phyloP scores from a whole-genome alignment of 2,113 vertebrate species.

The Ovis canadensis region DNA sequence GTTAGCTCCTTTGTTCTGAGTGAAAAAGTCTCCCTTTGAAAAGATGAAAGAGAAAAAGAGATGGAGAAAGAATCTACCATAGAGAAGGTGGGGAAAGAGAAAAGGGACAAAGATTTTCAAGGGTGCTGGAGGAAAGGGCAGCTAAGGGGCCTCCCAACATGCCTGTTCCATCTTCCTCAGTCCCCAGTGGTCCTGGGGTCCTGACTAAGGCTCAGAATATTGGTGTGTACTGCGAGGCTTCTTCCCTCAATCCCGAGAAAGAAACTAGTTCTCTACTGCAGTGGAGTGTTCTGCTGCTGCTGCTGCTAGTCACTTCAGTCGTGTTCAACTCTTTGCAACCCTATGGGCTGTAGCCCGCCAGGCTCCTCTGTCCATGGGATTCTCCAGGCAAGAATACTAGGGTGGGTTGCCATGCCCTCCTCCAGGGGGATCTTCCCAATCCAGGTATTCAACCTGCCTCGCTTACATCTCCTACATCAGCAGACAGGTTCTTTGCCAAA shows the following conservation, averaged over 20 bases:
- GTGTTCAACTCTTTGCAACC: not conserved
- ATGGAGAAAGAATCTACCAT: not conserved
- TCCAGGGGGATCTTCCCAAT: not conserved
- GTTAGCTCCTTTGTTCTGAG: slow-evolving; percentile 76
- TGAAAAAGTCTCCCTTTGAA: slow-evolving; percentile 41
- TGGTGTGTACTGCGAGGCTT: not conserved
- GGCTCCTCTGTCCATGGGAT: not conserved
- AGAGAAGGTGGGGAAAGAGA: not conserved
- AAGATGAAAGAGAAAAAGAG: not conserved
- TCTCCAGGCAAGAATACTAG: not conserved
- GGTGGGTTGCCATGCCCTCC: not conserved
- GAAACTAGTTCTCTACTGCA: not conserved
- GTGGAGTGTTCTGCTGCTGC: not conserved
- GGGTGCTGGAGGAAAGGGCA: slow-evolving; percentile 71
- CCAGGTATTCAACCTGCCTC: not conserved
- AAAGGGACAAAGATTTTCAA: slow-evolving; percentile 48
- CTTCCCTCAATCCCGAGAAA: not conserved
- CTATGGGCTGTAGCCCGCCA: not conserved
- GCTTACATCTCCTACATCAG: not conserved
- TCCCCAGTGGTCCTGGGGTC: not conserved
- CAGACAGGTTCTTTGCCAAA: not conserved
- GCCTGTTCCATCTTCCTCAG: not conserved
- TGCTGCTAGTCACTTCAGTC: not conserved
- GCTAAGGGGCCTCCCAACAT: not conserved
- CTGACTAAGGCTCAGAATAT: not conserved